phyloP scores from a whole-genome alignment of 2,113 vertebrate species.

The Guaruba guarouba region DNA sequence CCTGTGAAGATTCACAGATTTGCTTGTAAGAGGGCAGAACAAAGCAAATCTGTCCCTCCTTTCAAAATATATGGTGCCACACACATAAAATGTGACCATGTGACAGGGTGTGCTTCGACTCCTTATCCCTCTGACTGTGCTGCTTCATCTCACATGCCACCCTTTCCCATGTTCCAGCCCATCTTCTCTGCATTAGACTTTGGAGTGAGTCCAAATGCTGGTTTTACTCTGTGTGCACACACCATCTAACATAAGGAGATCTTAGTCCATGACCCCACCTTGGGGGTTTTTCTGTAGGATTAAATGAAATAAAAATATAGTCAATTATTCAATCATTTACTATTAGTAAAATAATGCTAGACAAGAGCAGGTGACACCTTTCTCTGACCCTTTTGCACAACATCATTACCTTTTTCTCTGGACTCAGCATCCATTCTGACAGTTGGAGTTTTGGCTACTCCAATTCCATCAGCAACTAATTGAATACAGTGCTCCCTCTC shows the following conservation, averaged over 20 bases:
- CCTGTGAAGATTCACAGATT: not conserved
- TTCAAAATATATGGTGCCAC: not conserved
- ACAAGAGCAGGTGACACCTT: not conserved
- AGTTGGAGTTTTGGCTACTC: not conserved
- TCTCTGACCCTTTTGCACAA: not conserved
- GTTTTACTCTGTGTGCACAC: not conserved
- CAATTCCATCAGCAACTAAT: not conserved
- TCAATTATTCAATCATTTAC: not conserved
- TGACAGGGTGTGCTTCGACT: not conserved
- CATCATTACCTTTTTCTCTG: accelerated
- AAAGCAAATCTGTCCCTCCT: not conserved
- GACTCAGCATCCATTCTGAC: not conserved
- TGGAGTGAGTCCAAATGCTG: not conserved
- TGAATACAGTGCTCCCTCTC: not conserved
- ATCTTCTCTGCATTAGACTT: not conserved
- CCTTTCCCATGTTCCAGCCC: not conserved
- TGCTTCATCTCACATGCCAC: not conserved
- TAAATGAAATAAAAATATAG: not conserved
- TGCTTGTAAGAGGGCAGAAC: not conserved
- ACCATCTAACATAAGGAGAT: not conserved
- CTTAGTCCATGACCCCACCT: not conserved
- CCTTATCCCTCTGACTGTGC: not conserved
- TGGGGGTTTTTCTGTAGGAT: not conserved
- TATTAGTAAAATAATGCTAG: not conserved
- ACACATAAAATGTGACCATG: accelerated